phyloP scores from a whole-genome alignment of 1,140 invertebrate species.

The Triops longicaudatus region DNA sequence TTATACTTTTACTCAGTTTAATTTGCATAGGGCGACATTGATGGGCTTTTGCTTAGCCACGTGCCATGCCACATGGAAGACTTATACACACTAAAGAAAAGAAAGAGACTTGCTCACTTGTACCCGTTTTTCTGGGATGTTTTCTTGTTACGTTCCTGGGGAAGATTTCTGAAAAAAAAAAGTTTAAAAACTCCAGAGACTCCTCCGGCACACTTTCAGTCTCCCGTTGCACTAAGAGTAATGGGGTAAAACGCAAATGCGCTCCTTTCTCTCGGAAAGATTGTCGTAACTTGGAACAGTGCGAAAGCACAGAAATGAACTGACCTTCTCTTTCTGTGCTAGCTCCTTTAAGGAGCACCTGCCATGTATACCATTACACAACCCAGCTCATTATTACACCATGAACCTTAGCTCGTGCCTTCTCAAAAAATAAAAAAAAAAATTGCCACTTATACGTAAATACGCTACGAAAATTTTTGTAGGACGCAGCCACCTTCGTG shows the following conservation, averaged over 20 bases:
- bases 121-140: too few species aligned
- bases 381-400: not conserved
- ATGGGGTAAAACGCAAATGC: too few species aligned
- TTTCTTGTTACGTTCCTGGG: too few species aligned
- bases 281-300: not conserved
- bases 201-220: too few species aligned
- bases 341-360: not conserved
- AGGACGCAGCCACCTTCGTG: too few species aligned
- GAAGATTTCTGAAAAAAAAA: too few species aligned
- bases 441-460: too few species aligned
- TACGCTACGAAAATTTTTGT: too few species aligned
- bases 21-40: constrained; percentile 4
- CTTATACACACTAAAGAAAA: not conserved
- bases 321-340: not conserved
- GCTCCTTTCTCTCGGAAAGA: too few species aligned
- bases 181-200: too few species aligned
- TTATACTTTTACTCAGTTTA: not conserved
- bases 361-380: not conserved
- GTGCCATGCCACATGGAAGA: not conserved
- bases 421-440: not conserved
- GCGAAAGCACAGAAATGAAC: not conserved
- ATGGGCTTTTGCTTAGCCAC: constrained; percentile 10
- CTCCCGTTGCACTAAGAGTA: too few species aligned
- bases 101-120: too few species aligned
- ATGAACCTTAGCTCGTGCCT: not conserved